Evolutionary conservation across 2,797 vertebrate species (phyloP).

Genomic region (Pelochelys cantorii): DNA sequence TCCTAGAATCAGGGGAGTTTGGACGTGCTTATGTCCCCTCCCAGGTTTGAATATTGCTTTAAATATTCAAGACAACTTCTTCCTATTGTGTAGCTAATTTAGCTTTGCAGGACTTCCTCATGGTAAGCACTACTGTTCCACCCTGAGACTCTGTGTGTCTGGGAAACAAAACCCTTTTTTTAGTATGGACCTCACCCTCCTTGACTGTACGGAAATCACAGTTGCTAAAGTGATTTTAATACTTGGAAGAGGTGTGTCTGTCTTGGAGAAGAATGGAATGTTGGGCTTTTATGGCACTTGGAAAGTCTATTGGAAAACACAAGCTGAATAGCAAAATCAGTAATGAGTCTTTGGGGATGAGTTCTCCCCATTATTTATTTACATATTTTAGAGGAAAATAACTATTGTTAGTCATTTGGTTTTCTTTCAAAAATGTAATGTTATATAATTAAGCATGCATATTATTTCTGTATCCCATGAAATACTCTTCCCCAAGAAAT

Average conservation of each 20-base stretch:
- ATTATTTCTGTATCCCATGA: constrained; percentile 39
- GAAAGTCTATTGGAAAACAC: constrained; percentile 51
- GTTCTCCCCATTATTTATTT: constrained; percentile 40
- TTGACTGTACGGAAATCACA: neutral
- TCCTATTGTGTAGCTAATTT: neutral
- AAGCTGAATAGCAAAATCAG: constrained; percentile 48
- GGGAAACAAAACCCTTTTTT: fast-evolving
- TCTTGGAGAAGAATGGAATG: neutral
- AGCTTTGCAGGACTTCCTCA: neutral
- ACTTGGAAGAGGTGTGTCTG: neutral
- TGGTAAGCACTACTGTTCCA: neutral
- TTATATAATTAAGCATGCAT: neutral
- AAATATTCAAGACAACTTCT: neutral
- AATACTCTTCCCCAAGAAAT: constrained; percentile 36
- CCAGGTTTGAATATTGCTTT: neutral
- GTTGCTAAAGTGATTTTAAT: neutral
- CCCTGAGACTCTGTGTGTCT: neutral
- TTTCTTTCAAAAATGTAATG: constrained; percentile 19
- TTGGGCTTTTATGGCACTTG: neutral
- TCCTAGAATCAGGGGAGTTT: neutral
- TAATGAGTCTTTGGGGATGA: neutral
- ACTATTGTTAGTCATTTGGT: constrained; percentile 4
- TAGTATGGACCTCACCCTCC: neutral
- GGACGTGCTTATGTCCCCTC: fast-evolving
- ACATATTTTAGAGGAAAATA: constrained; percentile 20